Conservation (phyloP, 64 coral and sea anemone genomes). For the Actinia tenebrosa region DNA sequence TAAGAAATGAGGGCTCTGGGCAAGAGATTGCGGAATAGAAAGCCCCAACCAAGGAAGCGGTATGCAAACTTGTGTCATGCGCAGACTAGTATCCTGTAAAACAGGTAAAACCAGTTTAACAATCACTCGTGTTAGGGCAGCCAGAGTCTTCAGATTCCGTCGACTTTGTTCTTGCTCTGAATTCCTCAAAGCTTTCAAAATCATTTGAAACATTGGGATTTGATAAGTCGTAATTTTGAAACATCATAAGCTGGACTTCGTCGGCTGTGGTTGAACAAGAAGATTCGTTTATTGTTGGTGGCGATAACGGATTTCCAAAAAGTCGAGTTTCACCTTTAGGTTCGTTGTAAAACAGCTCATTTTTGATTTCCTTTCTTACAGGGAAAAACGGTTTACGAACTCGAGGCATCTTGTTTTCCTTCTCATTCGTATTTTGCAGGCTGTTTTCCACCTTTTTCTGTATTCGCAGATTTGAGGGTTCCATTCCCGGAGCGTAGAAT, state of each 20-base stretch:
- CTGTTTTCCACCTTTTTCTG: neutral
- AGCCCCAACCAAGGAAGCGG: neutral
- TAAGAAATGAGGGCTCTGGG: too few species aligned
- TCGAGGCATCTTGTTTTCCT: neutral
- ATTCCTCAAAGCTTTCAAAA: neutral
- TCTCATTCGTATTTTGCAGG: neutral
- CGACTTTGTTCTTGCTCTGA: conserved; percentile 11
- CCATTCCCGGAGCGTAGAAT: neutral
- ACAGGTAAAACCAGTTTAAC: neutral
- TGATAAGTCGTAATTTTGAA: neutral
- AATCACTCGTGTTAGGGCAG: neutral
- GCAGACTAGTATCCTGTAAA: neutral
- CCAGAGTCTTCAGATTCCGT: conserved; percentile 15
- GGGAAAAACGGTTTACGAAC: neutral
- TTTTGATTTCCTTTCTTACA: neutral
- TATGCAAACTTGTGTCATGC: neutral
- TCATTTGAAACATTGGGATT: neutral
- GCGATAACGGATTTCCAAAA: neutral
- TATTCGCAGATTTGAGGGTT: neutral
- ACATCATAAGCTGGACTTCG: neutral
- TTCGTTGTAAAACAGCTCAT: conserved; percentile 1
- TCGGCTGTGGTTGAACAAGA: neutral
- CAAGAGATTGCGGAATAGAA: neutral
- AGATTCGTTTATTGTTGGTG: neutral
- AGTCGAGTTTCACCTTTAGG: neutral